Base-by-base conservation (phyloP, 1,140 invertebrate genomes). In the Drosophila lacteicornis region DNA sequence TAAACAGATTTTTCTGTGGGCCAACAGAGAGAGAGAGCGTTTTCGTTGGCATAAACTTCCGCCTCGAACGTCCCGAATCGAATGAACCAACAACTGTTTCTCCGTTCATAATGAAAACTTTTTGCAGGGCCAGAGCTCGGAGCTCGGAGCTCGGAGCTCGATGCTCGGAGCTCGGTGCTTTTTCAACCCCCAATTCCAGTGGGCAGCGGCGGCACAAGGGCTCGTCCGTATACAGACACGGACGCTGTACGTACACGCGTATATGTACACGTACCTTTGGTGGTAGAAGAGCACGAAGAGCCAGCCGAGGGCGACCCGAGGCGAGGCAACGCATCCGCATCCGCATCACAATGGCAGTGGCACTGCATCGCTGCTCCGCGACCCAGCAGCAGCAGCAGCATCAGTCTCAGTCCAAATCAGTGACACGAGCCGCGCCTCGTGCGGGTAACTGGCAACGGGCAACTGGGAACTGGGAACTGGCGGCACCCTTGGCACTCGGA, bases 31-130 rank as follows among this genome's bases (percentile, higher is more conserved):
- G 51, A 38, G 53, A 56, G 53, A 22, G 19, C 19, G 19, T 2
- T 22, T 1, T 1, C 53, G 36, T n/a, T 22, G 74, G 63, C 43
- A 47, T 71, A 74, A 84, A 92, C 91, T 92, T 92, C 82, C 87
- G 91, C 80, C 70, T 81, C 84, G 87, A 92, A 88, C 84, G 91
- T 90, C 76, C 73, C 84, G 82, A 91, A 90, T 83, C 82, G 91
- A 92, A 92, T 92, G 91, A 92, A 75, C 83, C 79, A 86, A 91
- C 87, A 85, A 90, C 76, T 75, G 84, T 51, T 88, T 81, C 80
- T 67, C 73, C 87, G 85, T 90, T 92, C 57, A 92, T 77, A 87
- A 92, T 80, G 91, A 92, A 92, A 92, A 91, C 91, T 90, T 88
- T 90, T 90, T 71, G 76, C 85, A 62, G 47, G 17, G 49, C 40